Evolutionary conservation across 2,797 vertebrate species (phyloP).

Genomic region (Lepilemur ruficaudatus): DNA sequence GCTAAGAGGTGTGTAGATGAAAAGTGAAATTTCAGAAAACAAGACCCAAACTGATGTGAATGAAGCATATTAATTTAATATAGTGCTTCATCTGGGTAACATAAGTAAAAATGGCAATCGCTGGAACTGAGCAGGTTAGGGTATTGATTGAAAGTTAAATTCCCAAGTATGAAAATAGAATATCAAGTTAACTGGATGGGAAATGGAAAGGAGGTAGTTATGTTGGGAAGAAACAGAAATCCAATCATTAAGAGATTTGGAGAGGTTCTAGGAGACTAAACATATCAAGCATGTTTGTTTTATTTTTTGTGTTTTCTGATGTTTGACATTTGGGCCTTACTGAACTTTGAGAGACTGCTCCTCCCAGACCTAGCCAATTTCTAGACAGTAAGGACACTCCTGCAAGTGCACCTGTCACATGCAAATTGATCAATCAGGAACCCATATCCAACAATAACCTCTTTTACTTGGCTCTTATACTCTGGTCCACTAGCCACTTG

Average conservation of each 20-base stretch:
- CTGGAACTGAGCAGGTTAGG: not conserved
- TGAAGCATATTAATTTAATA: not conserved
- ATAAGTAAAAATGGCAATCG: not conserved
- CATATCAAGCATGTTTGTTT: not conserved
- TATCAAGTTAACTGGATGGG: not conserved
- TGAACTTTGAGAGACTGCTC: not conserved
- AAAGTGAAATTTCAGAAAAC: not conserved
- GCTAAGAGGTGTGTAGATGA: rapidly evolving
- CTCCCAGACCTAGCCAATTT: not conserved
- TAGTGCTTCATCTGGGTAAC: not conserved
- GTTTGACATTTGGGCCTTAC: not conserved
- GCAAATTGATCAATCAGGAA: not conserved
- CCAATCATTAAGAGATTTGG: not conserved
- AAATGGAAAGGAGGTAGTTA: not conserved
- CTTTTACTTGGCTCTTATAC: not conserved
- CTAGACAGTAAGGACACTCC: not conserved
- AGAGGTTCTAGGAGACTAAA: not conserved
- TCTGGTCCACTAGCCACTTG: not conserved
- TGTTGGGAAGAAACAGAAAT: not conserved
- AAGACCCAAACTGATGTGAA: not conserved
- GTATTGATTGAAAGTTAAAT: not conserved
- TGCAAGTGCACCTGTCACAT: not conserved
- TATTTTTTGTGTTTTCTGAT: not conserved
- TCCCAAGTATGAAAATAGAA: not conserved
- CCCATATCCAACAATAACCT: not conserved